Base-by-base conservation (phyloP, 1,140 invertebrate species). In the Hylaeus volcanicus region DNA sequence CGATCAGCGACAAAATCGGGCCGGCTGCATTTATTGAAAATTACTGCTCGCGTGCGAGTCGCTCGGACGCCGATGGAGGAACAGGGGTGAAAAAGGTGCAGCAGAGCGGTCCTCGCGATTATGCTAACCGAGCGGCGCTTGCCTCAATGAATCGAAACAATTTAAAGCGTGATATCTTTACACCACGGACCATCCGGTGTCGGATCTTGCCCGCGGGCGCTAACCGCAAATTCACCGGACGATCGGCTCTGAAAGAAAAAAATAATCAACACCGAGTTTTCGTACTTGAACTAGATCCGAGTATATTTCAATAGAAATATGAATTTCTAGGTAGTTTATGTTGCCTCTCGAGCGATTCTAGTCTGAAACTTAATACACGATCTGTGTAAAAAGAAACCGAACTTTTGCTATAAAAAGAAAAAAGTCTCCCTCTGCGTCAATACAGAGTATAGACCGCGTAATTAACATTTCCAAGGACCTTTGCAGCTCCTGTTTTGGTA, bases 11-110 rank as follows among this genome's bases (percentile, higher is more conserved):
- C 66, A 84, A 82, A 75, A 72, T 53, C 69, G 56, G 64, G 37
- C 39, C 26, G 53, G 45, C 41, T 63, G 71, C 64, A 86, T 61
- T 87, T 86, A 87, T 87, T 86, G 86, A 84, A 86, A 87, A 87
- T 87, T 87, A 86, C 76, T 82, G 72, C 84, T 86, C 85, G 85
- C 85, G 84, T 86, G 85, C 71, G n/a, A 72, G 48, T 56, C 63
- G 56, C 55, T 26, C 51, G 53, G 73, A 55, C 55, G 53, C n/a
- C 5, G 81, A 56, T n/a, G 43, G 12, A 15, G 48, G 51, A 51
- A 51, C 51, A 8, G 51, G 51, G 58, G 43, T 55, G 43, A 14
- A 58, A 48, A 55, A 53, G 60, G 43, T 41, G 48, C 68, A 75
- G 75, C 51, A 71, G 64, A 60, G 26, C 60, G 45, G 56, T 68